Percentiles rank a stretch among this genome's conserved stretches.
phyloP scores from a whole-genome alignment of 2,797 vertebrate genomes.

The Schizothorax lantsangensis region DNA sequence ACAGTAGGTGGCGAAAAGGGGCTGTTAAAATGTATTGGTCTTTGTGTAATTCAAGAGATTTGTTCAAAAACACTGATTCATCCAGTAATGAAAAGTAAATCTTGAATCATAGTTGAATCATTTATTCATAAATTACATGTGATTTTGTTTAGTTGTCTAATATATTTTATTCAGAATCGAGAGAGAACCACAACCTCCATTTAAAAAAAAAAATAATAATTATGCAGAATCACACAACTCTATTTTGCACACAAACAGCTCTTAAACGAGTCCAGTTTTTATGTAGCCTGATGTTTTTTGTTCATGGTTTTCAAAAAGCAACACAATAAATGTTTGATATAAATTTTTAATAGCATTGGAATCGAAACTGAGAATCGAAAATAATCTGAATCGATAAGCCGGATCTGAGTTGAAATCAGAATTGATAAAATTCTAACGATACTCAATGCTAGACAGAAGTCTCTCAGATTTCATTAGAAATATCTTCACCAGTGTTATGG shows the following conservation, averaged over 20 bases:
- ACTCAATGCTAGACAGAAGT: background rate
- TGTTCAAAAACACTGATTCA: background rate
- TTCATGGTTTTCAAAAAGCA: background rate
- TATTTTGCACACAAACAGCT: background rate
- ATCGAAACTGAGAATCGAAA: background rate
- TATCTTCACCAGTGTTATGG: background rate
- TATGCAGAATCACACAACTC: background rate
- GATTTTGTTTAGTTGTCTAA: background rate
- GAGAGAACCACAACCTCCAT: background rate
- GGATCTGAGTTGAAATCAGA: background rate
- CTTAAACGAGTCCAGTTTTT: background rate
- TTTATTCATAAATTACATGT: background rate
- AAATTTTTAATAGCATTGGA: background rate
- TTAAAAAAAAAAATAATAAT: no score
- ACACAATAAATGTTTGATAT: background rate
- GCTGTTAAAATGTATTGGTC: background rate
- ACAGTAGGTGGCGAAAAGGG: background rate
- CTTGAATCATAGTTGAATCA: background rate
- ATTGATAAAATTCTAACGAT: background rate
- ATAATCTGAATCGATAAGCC: background rate
- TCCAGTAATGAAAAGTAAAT: background rate
- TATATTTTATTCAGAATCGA: background rate
- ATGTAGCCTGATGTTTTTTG: background rate
- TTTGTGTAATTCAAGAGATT: background rate
- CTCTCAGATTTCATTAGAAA: background rate